Evolutionary conservation across 2,797 vertebrate species (phyloP).

Genomic region (Triplophysa yarkandensis): DNA sequence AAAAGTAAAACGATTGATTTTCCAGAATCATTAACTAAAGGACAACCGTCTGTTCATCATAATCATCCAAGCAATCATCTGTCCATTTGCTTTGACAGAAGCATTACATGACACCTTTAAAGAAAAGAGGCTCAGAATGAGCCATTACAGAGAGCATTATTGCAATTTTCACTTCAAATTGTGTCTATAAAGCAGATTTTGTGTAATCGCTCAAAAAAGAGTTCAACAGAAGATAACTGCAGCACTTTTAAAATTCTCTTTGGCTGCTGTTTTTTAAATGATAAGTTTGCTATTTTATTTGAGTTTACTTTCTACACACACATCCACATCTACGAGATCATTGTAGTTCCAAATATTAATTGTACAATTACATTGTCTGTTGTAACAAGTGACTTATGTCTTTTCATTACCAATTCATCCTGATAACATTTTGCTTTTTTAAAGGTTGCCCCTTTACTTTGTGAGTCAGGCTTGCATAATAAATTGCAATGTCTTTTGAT

Average conservation of each 20-base stretch:
- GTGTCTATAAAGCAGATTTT: not conserved
- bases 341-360: too few relatives aligned
- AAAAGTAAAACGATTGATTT: not conserved
- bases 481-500: conserved; percentile 19
- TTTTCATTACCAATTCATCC: not conserved
- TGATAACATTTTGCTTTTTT: not conserved
- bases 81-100: conserved; percentile 8
- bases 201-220: too few relatives aligned
- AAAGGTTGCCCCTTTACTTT: not conserved
- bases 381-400: not conserved
- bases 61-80: not conserved
- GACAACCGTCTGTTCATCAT: not conserved
- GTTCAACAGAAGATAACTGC: not conserved
- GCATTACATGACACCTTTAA: conserved; percentile 19
- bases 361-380: too few relatives aligned
- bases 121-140: not conserved
- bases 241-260: conserved; percentile 2
- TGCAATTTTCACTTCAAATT: not conserved
- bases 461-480: conserved; percentile 32
- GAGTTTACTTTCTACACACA: too few relatives aligned
- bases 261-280: too few relatives aligned
- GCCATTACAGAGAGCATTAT: not conserved
- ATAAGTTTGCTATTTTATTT: too few relatives aligned
- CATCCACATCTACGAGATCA: too few relatives aligned
- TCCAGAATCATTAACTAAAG: not conserved